Conservation (phyloP, 2,113 vertebrate genomes). For the Brachirus orientalis region DNA sequence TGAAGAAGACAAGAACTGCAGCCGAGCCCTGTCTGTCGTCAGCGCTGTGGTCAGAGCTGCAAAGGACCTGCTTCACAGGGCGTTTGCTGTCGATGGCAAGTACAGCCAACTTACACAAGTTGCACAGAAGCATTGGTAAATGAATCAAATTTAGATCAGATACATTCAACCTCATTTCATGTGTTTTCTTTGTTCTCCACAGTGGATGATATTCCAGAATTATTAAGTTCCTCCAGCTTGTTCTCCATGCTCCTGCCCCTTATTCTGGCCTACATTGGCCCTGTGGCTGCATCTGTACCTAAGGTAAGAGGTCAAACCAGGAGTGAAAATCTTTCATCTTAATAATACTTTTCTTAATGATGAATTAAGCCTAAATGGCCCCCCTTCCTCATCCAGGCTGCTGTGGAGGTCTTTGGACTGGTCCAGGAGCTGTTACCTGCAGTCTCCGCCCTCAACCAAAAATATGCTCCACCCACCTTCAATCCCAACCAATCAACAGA, state of each 20-base stretch:
- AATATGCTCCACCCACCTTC: conserved; percentile 97
- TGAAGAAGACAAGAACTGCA: conserved; percentile 98
- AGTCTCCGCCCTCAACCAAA: conserved; percentile 96
- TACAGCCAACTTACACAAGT: not conserved
- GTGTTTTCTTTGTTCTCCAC: conserved; percentile 52
- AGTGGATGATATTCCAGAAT: conserved; percentile 98
- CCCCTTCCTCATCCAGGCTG: conserved; percentile 82
- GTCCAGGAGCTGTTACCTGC: conserved; percentile 96
- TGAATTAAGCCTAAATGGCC: not conserved
- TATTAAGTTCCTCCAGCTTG: conserved; percentile 96
- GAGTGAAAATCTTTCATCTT: not conserved
- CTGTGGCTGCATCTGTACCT: conserved; percentile 96
- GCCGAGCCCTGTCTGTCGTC: conserved; percentile 94
- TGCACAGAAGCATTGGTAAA: not conserved
- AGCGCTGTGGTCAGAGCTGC: conserved; percentile 95
- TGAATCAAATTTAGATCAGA: not conserved
- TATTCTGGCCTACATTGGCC: conserved; percentile 97
- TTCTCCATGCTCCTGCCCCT: conserved; percentile 99
- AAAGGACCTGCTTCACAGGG: conserved; percentile 95
- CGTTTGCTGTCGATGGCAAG: conserved; percentile 97
- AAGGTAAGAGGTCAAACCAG: conserved; percentile 82
- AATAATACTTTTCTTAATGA: not conserved
- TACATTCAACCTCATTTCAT: not conserved
- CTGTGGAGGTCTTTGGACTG: conserved; percentile 96
- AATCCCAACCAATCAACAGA: conserved; percentile 99